Conservation (phyloP, 2,888 invertebrate genomes). For the Neoaliturus tenellus region DNA sequence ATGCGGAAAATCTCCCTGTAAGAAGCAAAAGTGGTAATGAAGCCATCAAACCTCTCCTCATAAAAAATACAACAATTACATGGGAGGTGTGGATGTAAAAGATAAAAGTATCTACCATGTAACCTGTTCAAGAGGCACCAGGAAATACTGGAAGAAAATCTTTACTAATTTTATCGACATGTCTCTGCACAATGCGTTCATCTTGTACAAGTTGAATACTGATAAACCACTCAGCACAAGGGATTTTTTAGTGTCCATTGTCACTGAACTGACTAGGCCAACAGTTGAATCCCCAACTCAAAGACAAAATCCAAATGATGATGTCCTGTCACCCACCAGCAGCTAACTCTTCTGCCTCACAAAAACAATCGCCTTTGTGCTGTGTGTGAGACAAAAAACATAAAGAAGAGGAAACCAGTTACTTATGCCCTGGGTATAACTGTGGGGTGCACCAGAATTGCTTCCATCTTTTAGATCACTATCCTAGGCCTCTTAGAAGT, state of each 20-base stretch:
- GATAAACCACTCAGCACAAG: neutral
- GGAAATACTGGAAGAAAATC: constrained; percentile 52
- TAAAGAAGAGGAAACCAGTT: too few relatives aligned
- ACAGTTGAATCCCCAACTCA: too few relatives aligned
- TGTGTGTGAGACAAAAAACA: neutral
- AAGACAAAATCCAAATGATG: neutral
- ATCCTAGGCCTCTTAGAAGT: neutral
- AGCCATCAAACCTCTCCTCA: constrained; percentile 8
- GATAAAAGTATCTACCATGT: constrained; percentile 52
- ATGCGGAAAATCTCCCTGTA: constrained; percentile 39
- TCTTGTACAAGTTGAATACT: constrained; percentile 47
- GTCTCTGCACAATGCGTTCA: constrained; percentile 29
- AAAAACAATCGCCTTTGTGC: constrained; percentile 19
- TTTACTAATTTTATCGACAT: constrained; percentile 51
- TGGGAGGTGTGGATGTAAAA: constrained; percentile 45
- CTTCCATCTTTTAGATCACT: neutral
- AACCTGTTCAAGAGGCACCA: constrained; percentile 38
- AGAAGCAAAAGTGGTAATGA: constrained; percentile 16
- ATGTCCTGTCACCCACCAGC: constrained; percentile 29
- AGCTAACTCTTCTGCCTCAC: constrained; percentile 13
- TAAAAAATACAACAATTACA: constrained; percentile 4
- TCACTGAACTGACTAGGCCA: neutral
- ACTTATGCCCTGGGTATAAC: too few relatives aligned
- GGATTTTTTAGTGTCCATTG: neutral
- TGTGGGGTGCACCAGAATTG: neutral